Evolutionary conservation across 92 coral and sea anemone species (phyloP), one percentile per base, ranked within the genome.

Genomic region (Epizoanthus fatuus): DNA sequence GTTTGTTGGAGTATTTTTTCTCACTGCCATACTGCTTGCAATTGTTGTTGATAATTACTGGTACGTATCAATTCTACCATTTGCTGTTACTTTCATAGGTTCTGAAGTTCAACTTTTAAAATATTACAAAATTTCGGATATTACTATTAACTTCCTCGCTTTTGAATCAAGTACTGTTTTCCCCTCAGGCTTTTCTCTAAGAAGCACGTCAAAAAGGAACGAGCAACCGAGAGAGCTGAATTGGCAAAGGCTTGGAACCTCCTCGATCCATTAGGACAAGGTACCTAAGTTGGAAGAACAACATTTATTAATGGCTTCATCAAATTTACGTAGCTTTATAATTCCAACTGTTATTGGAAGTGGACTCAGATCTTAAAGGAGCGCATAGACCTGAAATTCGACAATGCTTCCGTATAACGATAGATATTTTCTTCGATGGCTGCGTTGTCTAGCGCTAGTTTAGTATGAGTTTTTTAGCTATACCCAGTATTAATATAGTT

Each of bases 161-260:
- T 45, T 45, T 74, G 8, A 64, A 40, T n/a, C 57, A 13, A 49
- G 1, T 62, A 52, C 40, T 0, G 14, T 55, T 45, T 32, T 10
- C 47, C 4, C 11, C 20, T 55, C 80, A 94, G 98, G 98, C 86
- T 90, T 38, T 94, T 74, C 72, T 91, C 98, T 55, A 94, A 94
- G 87, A 94, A 94, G 83, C 98, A 94, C 78, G 98, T 94, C 3
- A 94, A 94, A 79, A 90, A 90, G 79, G 98, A 94, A 72, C 55
- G 98, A 74, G 87, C 98, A 17, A 87, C 96, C 58, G 98, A 94
- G 71, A 72, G 98, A 83, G 98, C 98, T 25, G 94, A 94, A 75
- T 86, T 94, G 55, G 98, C 98, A 25, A 94, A 94, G 69, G 98
- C 98, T 39, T 94, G 98, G 98, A 94, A 94, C 68, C 96, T 94